These are phyloP conservation scores for Clarias platycephalus DNA, from an alignment of 2,797 vertebrate species.

Conservation along the genomic window DNA sequence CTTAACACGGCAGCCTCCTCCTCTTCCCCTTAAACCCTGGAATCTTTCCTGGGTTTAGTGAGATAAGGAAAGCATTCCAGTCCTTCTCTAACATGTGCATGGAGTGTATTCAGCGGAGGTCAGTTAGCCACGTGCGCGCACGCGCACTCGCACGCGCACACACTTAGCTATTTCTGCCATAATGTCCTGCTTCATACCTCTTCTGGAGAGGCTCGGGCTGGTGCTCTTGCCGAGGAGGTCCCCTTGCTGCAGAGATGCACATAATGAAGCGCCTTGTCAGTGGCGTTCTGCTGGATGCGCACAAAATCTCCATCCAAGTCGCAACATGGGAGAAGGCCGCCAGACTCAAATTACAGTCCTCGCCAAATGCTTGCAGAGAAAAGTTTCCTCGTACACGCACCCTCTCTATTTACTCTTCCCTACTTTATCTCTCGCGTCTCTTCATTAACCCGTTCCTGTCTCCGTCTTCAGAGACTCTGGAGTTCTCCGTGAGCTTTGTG, in stretches of 20 bases:
- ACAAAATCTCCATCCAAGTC: slow-evolving; percentile 74
- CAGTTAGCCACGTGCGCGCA: slow-evolving; percentile 23
- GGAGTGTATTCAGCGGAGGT: slow-evolving; percentile 53
- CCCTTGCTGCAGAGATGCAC: slow-evolving; percentile 69
- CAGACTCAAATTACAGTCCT: slow-evolving; percentile 65
- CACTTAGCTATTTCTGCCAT: slow-evolving; percentile 34
- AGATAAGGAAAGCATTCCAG: slow-evolving; percentile 9
- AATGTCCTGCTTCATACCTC: slow-evolving; percentile 57
- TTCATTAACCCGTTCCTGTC: slow-evolving; percentile 1
- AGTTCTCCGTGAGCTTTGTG: not conserved
- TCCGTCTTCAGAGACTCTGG: not conserved
- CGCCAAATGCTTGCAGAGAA: slow-evolving; percentile 44
- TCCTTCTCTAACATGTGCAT: not conserved
- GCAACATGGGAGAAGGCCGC: slow-evolving; percentile 75
- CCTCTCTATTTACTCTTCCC: not conserved
- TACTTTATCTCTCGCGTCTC: not conserved
- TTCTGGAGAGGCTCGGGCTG: slow-evolving; percentile 66
- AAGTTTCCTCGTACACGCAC: slow-evolving; percentile 27
- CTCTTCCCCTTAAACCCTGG: not conserved
- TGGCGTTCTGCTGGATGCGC: slow-evolving; percentile 74
- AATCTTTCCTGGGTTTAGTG: not conserved
- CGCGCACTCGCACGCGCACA: slow-evolving; percentile 47
- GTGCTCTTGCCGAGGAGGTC: slow-evolving; percentile 68
- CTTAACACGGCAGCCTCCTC: not conserved
- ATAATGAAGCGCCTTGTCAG: slow-evolving; percentile 80